Conservation (phyloP, 2,797 vertebrate genomes). For the Cygnus olor region DNA sequence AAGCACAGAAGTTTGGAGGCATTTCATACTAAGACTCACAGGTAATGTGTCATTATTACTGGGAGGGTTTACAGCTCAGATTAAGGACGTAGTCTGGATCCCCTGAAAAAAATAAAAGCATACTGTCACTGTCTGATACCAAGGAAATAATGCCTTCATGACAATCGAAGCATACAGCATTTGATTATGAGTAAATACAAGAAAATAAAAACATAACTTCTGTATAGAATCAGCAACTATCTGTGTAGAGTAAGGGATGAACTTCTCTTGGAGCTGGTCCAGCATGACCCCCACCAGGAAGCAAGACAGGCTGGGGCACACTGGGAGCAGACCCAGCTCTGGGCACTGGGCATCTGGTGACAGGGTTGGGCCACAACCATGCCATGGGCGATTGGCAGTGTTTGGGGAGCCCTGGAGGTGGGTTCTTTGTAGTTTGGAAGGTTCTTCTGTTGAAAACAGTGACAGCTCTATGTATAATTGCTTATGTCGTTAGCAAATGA, state of each 20-base stretch:
- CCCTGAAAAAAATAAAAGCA: not conserved
- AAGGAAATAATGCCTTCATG: not conserved
- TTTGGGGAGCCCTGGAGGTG: rapidly evolving
- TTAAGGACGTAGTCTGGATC: not conserved
- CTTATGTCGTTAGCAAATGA: not conserved
- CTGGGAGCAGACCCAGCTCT: no score
- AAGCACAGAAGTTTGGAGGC: not conserved
- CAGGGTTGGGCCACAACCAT: rapidly evolving
- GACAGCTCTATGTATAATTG: not conserved
- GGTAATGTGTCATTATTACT: not conserved
- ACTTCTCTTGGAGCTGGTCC: not conserved
- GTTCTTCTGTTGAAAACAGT: not conserved
- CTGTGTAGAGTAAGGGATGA: not conserved
- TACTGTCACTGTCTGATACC: not conserved
- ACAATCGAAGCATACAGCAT: not conserved
- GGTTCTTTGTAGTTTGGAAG: not conserved
- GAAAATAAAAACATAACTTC: not conserved
- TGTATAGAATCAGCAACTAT: not conserved
- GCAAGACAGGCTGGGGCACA: not conserved
- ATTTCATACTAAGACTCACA: not conserved
- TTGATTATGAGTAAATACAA: not conserved
- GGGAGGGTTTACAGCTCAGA: not conserved
- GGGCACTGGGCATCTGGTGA: not conserved
- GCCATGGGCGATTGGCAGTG: no score
- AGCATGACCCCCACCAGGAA: not conserved